Base-by-base conservation (phyloP, 2,113 vertebrate genomes). In the Cephalopterus ornatus region DNA sequence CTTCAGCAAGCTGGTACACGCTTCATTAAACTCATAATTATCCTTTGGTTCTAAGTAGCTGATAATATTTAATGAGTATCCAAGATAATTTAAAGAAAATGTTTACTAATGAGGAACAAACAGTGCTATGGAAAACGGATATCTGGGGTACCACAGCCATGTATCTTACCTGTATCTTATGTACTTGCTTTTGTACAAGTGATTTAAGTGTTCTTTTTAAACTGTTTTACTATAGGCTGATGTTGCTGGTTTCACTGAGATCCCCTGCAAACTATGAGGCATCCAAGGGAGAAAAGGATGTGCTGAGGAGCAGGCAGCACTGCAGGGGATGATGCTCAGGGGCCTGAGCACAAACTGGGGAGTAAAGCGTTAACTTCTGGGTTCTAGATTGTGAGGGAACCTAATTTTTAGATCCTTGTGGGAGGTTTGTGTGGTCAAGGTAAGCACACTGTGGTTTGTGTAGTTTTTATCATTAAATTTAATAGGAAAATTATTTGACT, bases 11-110 rank as follows among this genome's bases (percentile, higher is more conserved):
- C 99, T 98, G 98, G 98, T 98, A 97, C 98, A 98, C 46, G 99
- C 99, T 99, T 99, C 99, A 99, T 99, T 99, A 99, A 99, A 99
- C 99, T 99, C 99, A 99, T 99, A 99, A 99, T 99, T 99, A 99
- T 99, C 98, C 99, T 99, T 99, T 99, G 98, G 99, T 99, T 99
- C 99, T 99, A 99, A 99, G 98, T 99, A 99, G 98, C 99, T 99
- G 98, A 99, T 99, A 99, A 99, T 98, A 99, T 99, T 99, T 99
- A 99, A 99, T 99, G 99, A 99, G 99, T 98, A 99, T 99, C 98
- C 96, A 97, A 98, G 98, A 98, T 98, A 98, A 98, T 98, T 98
- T 98, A 98, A 98, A 98, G 98, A 98, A 98, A 98, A 98, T 98
- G 98, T 98, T 98, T 98, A 98, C 98, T 98, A 98, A 98, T 98